phyloP scores from a whole-genome alignment of 2,888 invertebrate species.

The Ypsolopha scabrella region DNA sequence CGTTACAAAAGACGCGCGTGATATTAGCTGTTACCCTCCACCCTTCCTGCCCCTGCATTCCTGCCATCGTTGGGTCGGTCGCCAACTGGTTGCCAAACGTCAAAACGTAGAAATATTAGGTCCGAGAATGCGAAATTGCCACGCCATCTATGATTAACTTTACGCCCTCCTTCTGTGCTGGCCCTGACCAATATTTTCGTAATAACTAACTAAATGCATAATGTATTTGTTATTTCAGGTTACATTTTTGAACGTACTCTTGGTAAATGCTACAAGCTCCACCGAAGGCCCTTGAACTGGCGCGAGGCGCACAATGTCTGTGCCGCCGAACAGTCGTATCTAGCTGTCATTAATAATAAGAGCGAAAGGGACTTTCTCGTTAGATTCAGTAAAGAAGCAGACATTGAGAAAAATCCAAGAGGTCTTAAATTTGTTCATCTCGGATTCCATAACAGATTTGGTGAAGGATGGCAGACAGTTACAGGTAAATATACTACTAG shows the following conservation, averaged over 20 bases:
- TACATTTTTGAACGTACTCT: constrained; percentile 26
- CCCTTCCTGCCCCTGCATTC: no score
- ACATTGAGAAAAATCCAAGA: constrained; percentile 16
- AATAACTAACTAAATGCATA: no score
- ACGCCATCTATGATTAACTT: no score
- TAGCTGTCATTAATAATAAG: constrained; percentile 37
- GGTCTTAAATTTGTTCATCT: constrained; percentile 10
- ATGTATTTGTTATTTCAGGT: constrained; percentile 17
- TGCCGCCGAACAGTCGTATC: constrained; percentile 34
- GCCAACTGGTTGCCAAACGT: no score
- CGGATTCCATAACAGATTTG: constrained; percentile 17
- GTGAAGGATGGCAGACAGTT: constrained; percentile 27
- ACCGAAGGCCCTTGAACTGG: constrained; percentile 36
- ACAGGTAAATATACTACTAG: constrained; percentile 28
- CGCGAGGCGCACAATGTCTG: constrained; percentile 35
- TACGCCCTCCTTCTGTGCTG: no score
- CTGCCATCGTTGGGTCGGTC: no score
- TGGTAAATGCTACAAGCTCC: constrained; percentile 46
- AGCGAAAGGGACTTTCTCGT: constrained; percentile 27
- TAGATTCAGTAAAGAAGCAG: constrained; percentile 22
- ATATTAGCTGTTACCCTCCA: no score
- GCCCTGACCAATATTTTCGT: no score
- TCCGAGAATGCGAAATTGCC: no score
- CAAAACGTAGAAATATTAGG: no score
- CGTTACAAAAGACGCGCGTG: no score